Percentiles rank a stretch among this genome's conserved stretches.
These are phyloP conservation scores for Pristionchus entomophagus DNA, from an alignment of 2,888 invertebrate genomes.

Conservation along the genomic window DNA sequence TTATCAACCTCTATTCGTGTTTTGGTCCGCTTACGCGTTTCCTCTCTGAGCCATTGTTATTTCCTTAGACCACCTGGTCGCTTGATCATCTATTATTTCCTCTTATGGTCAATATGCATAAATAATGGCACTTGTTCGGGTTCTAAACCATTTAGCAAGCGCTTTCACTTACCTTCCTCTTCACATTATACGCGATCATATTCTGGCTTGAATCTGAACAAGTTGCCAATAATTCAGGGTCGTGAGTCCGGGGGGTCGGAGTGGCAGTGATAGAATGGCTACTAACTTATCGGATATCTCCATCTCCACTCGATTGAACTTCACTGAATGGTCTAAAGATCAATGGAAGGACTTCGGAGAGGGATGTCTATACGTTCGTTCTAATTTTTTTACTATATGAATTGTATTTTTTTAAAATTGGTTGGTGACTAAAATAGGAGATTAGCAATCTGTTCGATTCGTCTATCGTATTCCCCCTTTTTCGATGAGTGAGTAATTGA, in stretches of 20 bases:
- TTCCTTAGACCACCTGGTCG: background rate
- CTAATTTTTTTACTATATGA: background rate
- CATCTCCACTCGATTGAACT: background rate
- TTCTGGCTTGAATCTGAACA: too few species aligned
- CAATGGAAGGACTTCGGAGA: slow-evolving; percentile 42
- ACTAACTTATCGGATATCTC: background rate
- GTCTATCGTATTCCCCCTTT: background rate
- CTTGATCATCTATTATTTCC: background rate
- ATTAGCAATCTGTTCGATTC: background rate
- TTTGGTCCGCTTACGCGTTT: background rate
- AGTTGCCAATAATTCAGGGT: too few species aligned
- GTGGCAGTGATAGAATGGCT: background rate
- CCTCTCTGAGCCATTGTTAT: background rate
- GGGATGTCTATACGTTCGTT: slow-evolving; percentile 15
- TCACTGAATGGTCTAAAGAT: slow-evolving; percentile 41
- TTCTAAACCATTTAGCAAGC: too few species aligned
- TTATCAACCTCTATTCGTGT: background rate
- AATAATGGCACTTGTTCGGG: too few species aligned
- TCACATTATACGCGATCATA: too few species aligned
- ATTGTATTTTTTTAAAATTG: background rate
- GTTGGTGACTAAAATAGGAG: too few species aligned
- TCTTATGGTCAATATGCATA: too few species aligned
- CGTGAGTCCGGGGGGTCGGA: background rate
- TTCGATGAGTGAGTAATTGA: background rate
- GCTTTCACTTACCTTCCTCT: too few species aligned